These are phyloP conservation scores for Ophthalmolycus amberensis DNA, from an alignment of 2,113 vertebrate species.

Conservation along the genomic window DNA sequence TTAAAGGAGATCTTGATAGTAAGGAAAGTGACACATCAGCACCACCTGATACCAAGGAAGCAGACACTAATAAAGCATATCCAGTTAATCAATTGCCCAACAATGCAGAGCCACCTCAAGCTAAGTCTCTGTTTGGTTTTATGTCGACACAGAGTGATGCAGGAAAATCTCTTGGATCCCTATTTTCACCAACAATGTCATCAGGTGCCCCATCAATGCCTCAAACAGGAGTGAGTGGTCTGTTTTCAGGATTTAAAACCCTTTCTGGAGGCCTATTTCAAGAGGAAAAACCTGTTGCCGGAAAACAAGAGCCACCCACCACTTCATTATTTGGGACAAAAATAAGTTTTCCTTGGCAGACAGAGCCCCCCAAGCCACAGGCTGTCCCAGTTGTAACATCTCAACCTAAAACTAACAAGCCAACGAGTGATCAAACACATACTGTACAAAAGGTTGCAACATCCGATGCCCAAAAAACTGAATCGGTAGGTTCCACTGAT, in stretches of 20 bases:
- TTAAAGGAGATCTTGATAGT: conserved; percentile 61
- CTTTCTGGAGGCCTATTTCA: conserved; percentile 90
- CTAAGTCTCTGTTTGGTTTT: conserved; percentile 83
- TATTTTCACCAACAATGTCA: conserved; percentile 84
- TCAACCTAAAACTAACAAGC: conserved; percentile 77
- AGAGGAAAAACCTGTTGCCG: conserved; percentile 80
- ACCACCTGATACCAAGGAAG: conserved; percentile 17
- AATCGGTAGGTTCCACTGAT: conserved; percentile 73
- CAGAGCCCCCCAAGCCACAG: conserved; percentile 73
- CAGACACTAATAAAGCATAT: conserved; percentile 2
- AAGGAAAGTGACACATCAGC: conserved; percentile 56
- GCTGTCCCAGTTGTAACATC: conserved; percentile 69
- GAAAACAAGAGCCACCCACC: conserved; percentile 70
- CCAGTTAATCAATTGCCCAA: conserved; percentile 47
- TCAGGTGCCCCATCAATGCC: conserved; percentile 66
- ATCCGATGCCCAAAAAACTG: conserved; percentile 58
- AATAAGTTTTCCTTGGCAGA: conserved; percentile 87
- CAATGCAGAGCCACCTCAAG: conserved; percentile 63
- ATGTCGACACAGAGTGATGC: conserved; percentile 81
- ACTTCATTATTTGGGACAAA: conserved; percentile 87
- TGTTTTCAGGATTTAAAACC: conserved; percentile 89
- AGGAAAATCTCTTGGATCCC: conserved; percentile 87
- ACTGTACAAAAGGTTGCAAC: conserved; percentile 60
- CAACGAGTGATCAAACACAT: conserved; percentile 52
- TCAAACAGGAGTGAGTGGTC: conserved; percentile 78